Evolutionary conservation across 1,140 invertebrate genomes (phyloP).

Genomic region (Anthonomus grandis): DNA sequence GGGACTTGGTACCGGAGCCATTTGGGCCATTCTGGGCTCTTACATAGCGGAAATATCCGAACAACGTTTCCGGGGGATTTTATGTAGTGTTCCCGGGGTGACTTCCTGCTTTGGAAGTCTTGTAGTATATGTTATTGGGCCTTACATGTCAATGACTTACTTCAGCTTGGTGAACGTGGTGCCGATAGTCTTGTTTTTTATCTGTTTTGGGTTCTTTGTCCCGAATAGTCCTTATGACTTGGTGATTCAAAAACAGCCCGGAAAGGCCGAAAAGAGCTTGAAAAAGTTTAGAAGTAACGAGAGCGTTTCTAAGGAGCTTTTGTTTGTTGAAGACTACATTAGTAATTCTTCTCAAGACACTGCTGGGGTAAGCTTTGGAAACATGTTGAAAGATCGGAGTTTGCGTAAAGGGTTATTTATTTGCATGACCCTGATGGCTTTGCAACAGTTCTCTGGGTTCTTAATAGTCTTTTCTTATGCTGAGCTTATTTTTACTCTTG

Average conservation of each 20-base stretch:
- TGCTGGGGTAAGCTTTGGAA: too few relatives aligned
- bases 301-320: constrained; percentile 59
- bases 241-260: constrained; percentile 8
- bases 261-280: constrained; percentile 24
- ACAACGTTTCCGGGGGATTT: constrained; percentile 34
- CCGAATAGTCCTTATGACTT: constrained; percentile 72
- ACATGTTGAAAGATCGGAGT: constrained; percentile 54
- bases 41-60: constrained; percentile 55
- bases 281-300: constrained; percentile 21
- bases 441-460: constrained; percentile 75
- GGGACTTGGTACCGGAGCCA: constrained; percentile 49
- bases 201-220: constrained; percentile 49
- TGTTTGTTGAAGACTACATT: too few relatives aligned
- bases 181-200: constrained; percentile 52
- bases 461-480: constrained; percentile 80
- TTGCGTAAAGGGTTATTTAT: constrained; percentile 66
- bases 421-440: constrained; percentile 63
- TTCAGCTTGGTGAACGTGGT: constrained; percentile 52
- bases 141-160: constrained; percentile 52
- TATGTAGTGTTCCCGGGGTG: constrained; percentile 64
- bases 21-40: constrained; percentile 51
- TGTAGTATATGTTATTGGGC: constrained; percentile 57
- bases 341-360: too few relatives aligned
- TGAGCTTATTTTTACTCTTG: constrained; percentile 63
- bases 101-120: constrained; percentile 26